Evolutionary conservation across 2,888 invertebrate species (phyloP), one percentile per base, ranked within the genome.

Genomic region (Athalia cordata): DNA sequence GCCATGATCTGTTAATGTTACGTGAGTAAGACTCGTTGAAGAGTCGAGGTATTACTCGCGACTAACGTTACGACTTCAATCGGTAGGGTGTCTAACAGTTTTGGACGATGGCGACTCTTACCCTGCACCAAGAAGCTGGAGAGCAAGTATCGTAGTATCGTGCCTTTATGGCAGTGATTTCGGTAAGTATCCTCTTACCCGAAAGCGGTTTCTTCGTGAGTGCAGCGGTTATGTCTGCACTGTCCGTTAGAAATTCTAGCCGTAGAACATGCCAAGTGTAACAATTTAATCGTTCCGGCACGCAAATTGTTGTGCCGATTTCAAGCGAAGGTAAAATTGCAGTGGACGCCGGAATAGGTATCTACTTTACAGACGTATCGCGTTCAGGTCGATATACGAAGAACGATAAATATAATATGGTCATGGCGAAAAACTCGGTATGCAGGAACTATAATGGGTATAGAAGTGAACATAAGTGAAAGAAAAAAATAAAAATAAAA

Each of bases 141-240:
- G 29, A 29, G 29, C 29, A 29, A 29, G 29, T 15, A 8, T 4
- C 8, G 8, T 7, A 68, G 29, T 68, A 43, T 52, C n/a, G 52
- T 52, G 29, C 45, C 29, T 68, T 68, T 68, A 68, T 68, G 29
- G 68, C 47, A 68, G 52, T 55, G 68, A 68, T 68, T 68, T 55
- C 52, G 11, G 68, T 52, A 68, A 68, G 68, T 68, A 68, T 68
- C 68, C 55, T 68, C 68, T 68, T 55, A 65, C 29, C 68, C 55
- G 50, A 68, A 50, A 68, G 68, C 68, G 68, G 68, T 68, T 68
- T 68, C 68, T 68, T 68, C 52, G 29, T 29, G 29, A 29, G 29
- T 29, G 55, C 43, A 50, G 52, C 55, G 13, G 55, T 52, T 68
- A 68, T 68, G 52, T 55, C 5, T 2, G 52, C 11, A 1, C 1